Conservation (phyloP, 37 sponge, comb jelly and placozoan species). For the Axinella damicornis region DNA sequence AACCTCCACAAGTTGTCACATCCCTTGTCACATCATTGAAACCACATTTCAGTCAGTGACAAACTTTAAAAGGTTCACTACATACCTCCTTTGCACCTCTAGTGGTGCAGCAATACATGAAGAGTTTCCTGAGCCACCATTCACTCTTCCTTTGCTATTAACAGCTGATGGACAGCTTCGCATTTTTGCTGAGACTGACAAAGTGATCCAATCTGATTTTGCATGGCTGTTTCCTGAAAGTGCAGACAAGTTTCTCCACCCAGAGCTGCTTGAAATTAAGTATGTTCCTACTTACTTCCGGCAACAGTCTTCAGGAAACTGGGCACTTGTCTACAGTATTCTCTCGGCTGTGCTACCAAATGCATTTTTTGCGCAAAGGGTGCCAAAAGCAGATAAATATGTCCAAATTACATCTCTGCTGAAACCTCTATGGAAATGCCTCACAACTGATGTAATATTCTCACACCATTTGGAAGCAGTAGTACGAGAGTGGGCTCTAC, state of each 20-base stretch:
- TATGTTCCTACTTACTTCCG: neutral
- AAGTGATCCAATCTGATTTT: constrained; percentile 12
- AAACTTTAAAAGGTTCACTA: constrained; percentile 24
- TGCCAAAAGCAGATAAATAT: no score
- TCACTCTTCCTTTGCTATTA: neutral
- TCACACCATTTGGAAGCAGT: neutral
- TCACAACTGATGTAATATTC: neutral
- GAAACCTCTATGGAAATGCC: constrained; percentile 2
- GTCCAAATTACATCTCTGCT: neutral
- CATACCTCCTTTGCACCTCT: neutral
- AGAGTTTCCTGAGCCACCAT: constrained; percentile 12
- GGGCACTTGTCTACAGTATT: neutral
- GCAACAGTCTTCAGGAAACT: neutral
- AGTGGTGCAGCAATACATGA: no score
- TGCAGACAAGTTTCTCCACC: constrained; percentile 10
- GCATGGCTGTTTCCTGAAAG: neutral
- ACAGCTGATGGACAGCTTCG: constrained; percentile 22
- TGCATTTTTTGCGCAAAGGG: neutral
- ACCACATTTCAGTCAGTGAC: constrained; percentile 12
- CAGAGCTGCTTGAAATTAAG: neutral
- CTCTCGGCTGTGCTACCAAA: neutral
- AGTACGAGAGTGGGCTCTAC: constrained; percentile 10
- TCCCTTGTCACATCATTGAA: constrained; percentile 14
- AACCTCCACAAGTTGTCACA: neutral
- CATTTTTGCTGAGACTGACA: neutral